A percentile compares a stretch with the other conserved stretches of the same genome.
Conservation (phyloP, 2,797 vertebrate species). For the Enteromius thamalakanensis region DNA sequence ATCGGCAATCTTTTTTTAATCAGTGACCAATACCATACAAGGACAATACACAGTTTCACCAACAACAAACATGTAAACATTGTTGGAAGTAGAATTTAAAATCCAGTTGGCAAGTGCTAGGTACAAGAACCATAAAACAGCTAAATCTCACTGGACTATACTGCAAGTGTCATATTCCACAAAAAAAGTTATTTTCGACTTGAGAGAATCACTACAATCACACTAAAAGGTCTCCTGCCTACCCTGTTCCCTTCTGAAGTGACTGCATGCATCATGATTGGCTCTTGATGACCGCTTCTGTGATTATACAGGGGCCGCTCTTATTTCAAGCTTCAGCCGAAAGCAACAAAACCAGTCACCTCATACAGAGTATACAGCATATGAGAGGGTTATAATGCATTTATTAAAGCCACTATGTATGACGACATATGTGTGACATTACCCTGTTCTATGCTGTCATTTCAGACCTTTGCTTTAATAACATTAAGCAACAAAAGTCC, state of each 20-base stretch:
- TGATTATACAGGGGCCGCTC: conserved; percentile 9
- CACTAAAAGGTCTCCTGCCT: neutral
- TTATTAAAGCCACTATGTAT: neutral
- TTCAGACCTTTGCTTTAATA: conserved; percentile 1
- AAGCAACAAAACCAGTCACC: neutral
- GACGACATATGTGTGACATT: neutral
- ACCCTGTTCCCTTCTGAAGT: neutral
- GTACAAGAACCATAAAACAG: neutral
- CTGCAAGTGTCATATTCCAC: neutral
- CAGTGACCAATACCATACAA: neutral
- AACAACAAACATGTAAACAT: neutral
- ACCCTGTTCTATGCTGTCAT: neutral
- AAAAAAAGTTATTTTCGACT: neutral
- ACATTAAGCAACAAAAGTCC: neutral
- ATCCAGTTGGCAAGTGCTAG: neutral
- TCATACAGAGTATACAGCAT: neutral
- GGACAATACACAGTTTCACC: neutral
- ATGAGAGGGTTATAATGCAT: neutral
- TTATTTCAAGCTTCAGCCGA: neutral
- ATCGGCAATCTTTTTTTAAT: neutral
- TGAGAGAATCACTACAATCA: conserved; percentile 14
- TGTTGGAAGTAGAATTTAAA: neutral
- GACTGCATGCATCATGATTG: conserved; percentile 4
- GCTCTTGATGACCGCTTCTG: neutral
- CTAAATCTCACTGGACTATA: no score